Evolutionary conservation across 2,797 vertebrate species (phyloP).

Genomic region (Pitangus sulphuratus): DNA sequence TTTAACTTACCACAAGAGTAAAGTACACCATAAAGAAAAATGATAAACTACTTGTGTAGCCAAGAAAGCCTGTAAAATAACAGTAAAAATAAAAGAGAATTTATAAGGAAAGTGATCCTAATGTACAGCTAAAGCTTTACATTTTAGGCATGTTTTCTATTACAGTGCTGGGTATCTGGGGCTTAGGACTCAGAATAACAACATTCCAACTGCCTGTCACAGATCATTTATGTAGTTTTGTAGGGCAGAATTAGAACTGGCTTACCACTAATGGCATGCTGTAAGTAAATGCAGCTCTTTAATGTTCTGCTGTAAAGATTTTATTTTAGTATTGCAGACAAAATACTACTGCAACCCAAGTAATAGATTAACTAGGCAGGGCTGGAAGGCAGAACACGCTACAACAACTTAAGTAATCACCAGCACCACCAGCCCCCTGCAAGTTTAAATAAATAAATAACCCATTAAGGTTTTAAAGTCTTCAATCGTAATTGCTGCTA

Average conservation of each 20-base stretch:
- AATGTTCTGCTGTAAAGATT: constrained; percentile 83
- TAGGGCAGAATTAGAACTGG: constrained; percentile 79
- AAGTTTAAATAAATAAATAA: constrained; percentile 71
- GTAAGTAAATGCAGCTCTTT: constrained; percentile 81
- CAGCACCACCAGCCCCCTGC: constrained; percentile 42
- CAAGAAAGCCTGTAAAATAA: constrained; percentile 92
- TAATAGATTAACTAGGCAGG: constrained; percentile 80
- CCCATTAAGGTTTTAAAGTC: constrained; percentile 64
- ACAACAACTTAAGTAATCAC: constrained; percentile 64
- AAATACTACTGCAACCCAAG: constrained; percentile 80
- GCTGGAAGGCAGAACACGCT: constrained; percentile 70
- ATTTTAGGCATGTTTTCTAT: constrained; percentile 80
- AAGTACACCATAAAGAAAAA: constrained; percentile 95
- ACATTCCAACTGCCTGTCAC: constrained; percentile 82
- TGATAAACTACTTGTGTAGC: constrained; percentile 94
- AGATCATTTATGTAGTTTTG: constrained; percentile 82
- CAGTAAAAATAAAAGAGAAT: constrained; percentile 85
- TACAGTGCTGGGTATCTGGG: constrained; percentile 79
- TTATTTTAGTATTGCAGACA: constrained; percentile 83
- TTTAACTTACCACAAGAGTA: constrained; percentile 90
- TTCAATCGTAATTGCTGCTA: constrained; percentile 60
- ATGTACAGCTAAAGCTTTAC: constrained; percentile 76
- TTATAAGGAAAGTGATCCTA: constrained; percentile 83
- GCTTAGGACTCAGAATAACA: constrained; percentile 79
- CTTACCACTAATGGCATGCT: constrained; percentile 81